Conservation (phyloP, 2,797 vertebrate genomes). For the Amblyopsis hoosieri region DNA sequence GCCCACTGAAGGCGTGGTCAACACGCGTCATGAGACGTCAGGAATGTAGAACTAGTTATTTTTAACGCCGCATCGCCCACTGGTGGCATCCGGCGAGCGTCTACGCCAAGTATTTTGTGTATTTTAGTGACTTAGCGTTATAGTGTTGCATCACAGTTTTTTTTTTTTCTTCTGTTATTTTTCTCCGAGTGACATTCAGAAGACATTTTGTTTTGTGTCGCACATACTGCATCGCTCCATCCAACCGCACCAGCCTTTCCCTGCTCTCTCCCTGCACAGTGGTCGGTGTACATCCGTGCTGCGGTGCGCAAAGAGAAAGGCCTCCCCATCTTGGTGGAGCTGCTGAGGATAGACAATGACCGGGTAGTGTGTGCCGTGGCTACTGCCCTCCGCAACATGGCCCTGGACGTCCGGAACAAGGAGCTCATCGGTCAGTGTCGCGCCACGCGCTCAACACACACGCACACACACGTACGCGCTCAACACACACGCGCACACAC, state of each 20-base stretch:
- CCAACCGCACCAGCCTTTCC: neutral
- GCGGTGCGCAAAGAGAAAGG: conserved; percentile 98
- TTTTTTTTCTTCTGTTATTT: too few species aligned
- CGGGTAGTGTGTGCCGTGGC: conserved; percentile 97
- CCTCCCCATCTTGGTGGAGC: conserved; percentile 93
- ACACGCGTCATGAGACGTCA: too few species aligned
- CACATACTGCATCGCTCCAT: too few species aligned
- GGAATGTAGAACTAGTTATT: too few species aligned
- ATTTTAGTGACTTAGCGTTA: too few species aligned
- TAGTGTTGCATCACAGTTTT: too few species aligned
- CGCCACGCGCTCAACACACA: neutral
- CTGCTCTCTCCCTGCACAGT: conserved; percentile 72
- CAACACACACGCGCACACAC: neutral
- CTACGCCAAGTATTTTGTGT: too few species aligned
- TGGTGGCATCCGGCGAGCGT: too few species aligned
- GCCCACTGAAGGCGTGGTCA: too few species aligned
- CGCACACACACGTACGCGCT: neutral
- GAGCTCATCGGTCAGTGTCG: conserved; percentile 90
- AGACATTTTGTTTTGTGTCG: too few species aligned
- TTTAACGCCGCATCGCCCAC: too few species aligned
- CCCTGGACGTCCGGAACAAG: conserved; percentile 97
- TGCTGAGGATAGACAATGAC: conserved; percentile 98
- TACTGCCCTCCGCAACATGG: conserved; percentile 97
- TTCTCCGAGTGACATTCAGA: too few species aligned
- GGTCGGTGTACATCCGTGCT: conserved; percentile 96